phyloP scores from a whole-genome alignment of 2,888 invertebrate genomes.

The Hydraecia micacea region DNA sequence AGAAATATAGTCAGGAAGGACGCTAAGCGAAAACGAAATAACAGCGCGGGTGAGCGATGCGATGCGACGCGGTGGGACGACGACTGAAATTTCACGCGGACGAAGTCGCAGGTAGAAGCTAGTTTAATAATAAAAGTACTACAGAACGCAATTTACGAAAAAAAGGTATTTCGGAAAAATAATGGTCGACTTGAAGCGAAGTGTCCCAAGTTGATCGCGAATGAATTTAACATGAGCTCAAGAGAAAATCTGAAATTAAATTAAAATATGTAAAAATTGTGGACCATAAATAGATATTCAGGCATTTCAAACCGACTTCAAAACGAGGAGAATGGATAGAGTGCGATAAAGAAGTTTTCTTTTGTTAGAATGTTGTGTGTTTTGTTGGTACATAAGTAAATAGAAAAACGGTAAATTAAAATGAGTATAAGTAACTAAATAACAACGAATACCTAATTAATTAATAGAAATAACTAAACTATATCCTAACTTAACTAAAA shows the following conservation, averaged over 20 bases:
- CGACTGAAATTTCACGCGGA: too few relatives aligned
- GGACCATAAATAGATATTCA: background rate
- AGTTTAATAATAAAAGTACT: slow-evolving; percentile 20
- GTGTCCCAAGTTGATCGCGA: slow-evolving; percentile 32
- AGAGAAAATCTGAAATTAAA: slow-evolving; percentile 6
- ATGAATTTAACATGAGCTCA: slow-evolving; percentile 48
- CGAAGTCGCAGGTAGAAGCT: too few relatives aligned
- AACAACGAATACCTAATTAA: too few relatives aligned
- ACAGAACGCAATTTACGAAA: slow-evolving; percentile 9
- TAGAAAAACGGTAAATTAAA: background rate
- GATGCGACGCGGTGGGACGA: too few relatives aligned
- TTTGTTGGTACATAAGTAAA: background rate
- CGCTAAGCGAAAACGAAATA: too few relatives aligned
- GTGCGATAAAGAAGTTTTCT: background rate
- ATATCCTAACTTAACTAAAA: too few relatives aligned
- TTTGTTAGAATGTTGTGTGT: background rate
- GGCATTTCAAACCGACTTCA: background rate
- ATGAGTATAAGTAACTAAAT: too few relatives aligned
- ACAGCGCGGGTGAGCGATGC: too few relatives aligned
- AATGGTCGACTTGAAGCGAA: slow-evolving; percentile 6
- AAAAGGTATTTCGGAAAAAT: slow-evolving; percentile 11
- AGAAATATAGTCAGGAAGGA: too few relatives aligned
- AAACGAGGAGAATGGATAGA: background rate
- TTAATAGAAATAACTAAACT: too few relatives aligned
- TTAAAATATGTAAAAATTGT: background rate